Base-by-base conservation (phyloP, 2,888 invertebrate species). In the Cheilosia soror region DNA sequence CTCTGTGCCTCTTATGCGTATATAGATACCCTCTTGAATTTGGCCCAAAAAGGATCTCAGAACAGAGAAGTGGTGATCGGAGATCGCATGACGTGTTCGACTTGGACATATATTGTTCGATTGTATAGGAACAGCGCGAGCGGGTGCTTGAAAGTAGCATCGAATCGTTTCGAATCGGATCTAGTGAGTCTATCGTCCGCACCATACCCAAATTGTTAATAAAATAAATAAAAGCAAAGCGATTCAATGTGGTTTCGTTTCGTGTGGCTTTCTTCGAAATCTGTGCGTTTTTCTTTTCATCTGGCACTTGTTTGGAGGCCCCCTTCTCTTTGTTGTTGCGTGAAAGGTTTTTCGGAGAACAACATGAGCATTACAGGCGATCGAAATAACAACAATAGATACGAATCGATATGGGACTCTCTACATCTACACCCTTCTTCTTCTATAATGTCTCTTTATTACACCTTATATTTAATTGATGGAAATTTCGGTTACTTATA, bases 191-290 rank as follows among this genome's bases (percentile, higher is more conserved):
- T 65, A 53, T 71, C 80, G 60, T 65, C 66, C 72, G 72, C 66
- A 76, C 72, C 73, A 71, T 80, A 29, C 68, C 65, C 9, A 81
- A 81, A 76, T 72, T 85, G 81, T 85, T 85, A 81, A 85, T 81
- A 85, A 85, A 85, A 85, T 85, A 85, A 85, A 85, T 81, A 81
- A 76, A 77, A 72, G 66, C 72, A 62, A 29, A 27, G 51, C 71
- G 47, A 72, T 72, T 81, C 76, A 84, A 80, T 71, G 76, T 75
- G 75, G 44, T 58, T 73, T 81, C 85, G 66, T 72, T 85, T 85
- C 85, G 81, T 85, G 85, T 85, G 85, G 85, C 81, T 85, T 85
- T 85, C 85, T 81, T 76, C 81, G 85, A 85, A 85, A 85, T 81
- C 80, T 85, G 37, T 60, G 29, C 58, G 57, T 75, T 76, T 84